Conservation (phyloP, 53 echinoderm and acorn worm species). For the Holothuria scabra region DNA sequence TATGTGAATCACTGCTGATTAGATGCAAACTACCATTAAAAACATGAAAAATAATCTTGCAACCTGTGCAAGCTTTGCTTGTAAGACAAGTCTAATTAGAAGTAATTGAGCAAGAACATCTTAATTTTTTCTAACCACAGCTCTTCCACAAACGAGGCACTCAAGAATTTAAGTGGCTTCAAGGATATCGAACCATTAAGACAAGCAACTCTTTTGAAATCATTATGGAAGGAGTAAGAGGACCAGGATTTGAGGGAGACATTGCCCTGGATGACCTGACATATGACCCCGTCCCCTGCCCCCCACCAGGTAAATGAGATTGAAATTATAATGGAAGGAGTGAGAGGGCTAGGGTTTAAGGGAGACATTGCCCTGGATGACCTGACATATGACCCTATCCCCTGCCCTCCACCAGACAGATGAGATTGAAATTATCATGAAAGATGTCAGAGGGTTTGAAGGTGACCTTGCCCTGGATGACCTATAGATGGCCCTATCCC, state of each 20-base stretch:
- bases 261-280: slow-evolving; percentile 63
- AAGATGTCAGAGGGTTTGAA: slow-evolving; percentile 45
- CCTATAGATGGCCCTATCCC: neutral
- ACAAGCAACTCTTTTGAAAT: slow-evolving; percentile 51
- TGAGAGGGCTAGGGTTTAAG: slow-evolving; percentile 27
- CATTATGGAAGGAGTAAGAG: slow-evolving; percentile 59
- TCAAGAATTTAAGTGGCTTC: slow-evolving; percentile 70
- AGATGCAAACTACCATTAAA: too few relatives aligned
- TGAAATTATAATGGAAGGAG: slow-evolving; percentile 59
- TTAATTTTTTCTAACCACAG: slow-evolving; percentile 3
- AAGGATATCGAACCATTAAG: slow-evolving; percentile 48
- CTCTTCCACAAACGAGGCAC: slow-evolving; percentile 75
- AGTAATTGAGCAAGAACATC: too few relatives aligned
- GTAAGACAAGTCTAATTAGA: too few relatives aligned
- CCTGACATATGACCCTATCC: neutral
- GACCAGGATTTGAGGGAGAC: slow-evolving; percentile 36
- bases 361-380: slow-evolving; percentile 66
- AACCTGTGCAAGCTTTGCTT: too few relatives aligned
- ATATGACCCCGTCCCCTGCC: neutral
- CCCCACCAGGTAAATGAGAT: slow-evolving; percentile 21
- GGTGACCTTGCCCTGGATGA: slow-evolving; percentile 66
- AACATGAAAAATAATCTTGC: too few relatives aligned
- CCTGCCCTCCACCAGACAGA: slow-evolving; percentile 13
- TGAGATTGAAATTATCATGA: slow-evolving; percentile 46
- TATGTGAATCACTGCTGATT: too few relatives aligned